Base-by-base conservation (phyloP, 2,797 vertebrate species). In the Lutjanus campechanus region DNA sequence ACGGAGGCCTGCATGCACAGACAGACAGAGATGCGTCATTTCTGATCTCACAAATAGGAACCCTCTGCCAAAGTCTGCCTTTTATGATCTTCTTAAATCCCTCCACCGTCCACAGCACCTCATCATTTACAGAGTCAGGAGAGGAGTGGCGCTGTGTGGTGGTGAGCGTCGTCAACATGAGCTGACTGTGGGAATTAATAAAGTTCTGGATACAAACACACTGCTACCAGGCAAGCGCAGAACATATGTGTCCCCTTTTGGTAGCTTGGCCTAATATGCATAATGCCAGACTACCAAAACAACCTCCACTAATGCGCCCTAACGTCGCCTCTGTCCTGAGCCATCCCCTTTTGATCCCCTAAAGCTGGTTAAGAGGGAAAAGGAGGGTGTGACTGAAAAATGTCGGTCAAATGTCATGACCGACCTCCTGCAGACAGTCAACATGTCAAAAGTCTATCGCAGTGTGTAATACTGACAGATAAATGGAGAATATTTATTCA, bases 341-440 rank as follows among this genome's bases (percentile, higher is more conserved):
- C 81, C 76, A 67, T 63, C 63, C 66, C 53, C 12, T 66, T 58
- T 20, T 87, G 54, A 91, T 88, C 89, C 81, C 62, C 51, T 79
- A 89, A 88, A 91, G 61, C 89, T 63, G 82, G 83, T 69, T 77
- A 74, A 83, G 72, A 76, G 81, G 86, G 19, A 47, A 80, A 72
- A 84, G 65, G 81, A 86, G 79, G 80, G 50, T 11, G 63, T 19
- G 62, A 7, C 29, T 16, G 58, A 59, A 64, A 85, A 84, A 87
- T 78, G 71, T 75, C 13, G 43, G 70, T 82, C 79, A 78, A 80
- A 78, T 36, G 81, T 79, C 64, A 43, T 5, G 58, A 69, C 11
- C 68, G 68, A 84, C 73, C 36, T 69, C 69, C 25, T 4, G 10
- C 16, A 46, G 19, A 43, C 62, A 15, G 25, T 46, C 40, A 36